These are phyloP conservation scores for Epizoanthus illoricatus DNA, from an alignment of 92 coral and sea anemone genomes.

Conservation along the genomic window DNA sequence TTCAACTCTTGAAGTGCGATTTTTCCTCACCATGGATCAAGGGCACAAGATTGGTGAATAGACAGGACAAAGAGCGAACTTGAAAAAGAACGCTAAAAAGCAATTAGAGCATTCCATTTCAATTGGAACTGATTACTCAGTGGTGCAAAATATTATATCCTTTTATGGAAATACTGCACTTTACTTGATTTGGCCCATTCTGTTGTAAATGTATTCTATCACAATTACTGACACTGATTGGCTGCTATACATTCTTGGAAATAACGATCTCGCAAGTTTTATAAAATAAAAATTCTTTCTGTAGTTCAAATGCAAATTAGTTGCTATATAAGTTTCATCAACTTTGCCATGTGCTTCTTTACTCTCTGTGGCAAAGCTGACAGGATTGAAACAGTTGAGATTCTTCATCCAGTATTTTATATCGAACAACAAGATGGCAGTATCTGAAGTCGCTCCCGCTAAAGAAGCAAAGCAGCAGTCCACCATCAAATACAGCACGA, in stretches of 20 bases:
- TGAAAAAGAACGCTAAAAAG: no score
- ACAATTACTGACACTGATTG: background rate
- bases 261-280: background rate
- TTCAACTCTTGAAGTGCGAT: no score
- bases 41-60: no score
- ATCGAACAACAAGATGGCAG: slow-evolving; percentile 16
- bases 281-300: slow-evolving; percentile 2
- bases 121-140: no score
- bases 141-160: no score
- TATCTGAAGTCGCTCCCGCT: slow-evolving; percentile 24
- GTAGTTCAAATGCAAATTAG: slow-evolving; percentile 23
- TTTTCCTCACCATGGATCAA: no score
- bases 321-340: background rate
- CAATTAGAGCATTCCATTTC: no score
- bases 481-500: slow-evolving; percentile 73
- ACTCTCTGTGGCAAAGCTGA: background rate
- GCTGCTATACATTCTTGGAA: background rate
- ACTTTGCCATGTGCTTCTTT: background rate
- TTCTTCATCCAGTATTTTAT: background rate
- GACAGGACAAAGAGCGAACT: no score
- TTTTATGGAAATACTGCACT: no score
- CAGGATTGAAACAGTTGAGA: background rate
- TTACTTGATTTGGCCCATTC: background rate
- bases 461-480: slow-evolving; percentile 49
- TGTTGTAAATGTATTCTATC: background rate